These are phyloP conservation scores for Barypeithes pellucidus DNA, from an alignment of 2,888 invertebrate species.

Conservation along the genomic window DNA sequence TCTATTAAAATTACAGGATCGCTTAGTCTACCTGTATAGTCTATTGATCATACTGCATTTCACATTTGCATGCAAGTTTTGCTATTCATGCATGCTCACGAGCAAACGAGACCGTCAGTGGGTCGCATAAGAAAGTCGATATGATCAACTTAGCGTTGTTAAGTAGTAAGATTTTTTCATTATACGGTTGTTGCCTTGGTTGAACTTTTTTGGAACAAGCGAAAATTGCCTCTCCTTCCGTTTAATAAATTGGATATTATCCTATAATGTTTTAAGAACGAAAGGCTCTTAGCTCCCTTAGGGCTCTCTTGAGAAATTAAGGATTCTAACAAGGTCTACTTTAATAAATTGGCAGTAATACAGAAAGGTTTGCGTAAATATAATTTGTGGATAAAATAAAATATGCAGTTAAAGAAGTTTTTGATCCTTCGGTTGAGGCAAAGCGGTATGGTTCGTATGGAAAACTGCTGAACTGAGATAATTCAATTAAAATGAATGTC, in stretches of 20 bases:
- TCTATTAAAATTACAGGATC: no score
- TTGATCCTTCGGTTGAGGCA: no score
- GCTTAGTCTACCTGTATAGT: no score
- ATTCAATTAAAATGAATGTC: no score
- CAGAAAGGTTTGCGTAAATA: constrained; percentile 15
- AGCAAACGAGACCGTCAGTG: no score
- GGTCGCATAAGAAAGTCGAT: not conserved
- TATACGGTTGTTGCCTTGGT: constrained; percentile 7
- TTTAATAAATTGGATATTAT: constrained; percentile 39
- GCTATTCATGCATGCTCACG: no score
- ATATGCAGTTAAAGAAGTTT: not conserved
- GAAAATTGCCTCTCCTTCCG: constrained; percentile 19
- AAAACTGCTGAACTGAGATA: no score
- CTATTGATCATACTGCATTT: no score
- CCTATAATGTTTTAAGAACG: constrained; percentile 33
- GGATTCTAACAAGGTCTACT: constrained; percentile 22
- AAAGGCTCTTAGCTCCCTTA: constrained; percentile 11
- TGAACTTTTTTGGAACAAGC: constrained; percentile 5
- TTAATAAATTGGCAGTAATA: constrained; percentile 18
- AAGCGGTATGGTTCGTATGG: no score
- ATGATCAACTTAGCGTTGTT: not conserved
- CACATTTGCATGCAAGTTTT: no score
- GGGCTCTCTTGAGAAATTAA: constrained; percentile 28
- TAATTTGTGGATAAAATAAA: constrained; percentile 7
- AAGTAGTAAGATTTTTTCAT: constrained; percentile 3